Base-by-base conservation (phyloP, 2,888 invertebrate species). In the Rhyacophila evoluta region DNA sequence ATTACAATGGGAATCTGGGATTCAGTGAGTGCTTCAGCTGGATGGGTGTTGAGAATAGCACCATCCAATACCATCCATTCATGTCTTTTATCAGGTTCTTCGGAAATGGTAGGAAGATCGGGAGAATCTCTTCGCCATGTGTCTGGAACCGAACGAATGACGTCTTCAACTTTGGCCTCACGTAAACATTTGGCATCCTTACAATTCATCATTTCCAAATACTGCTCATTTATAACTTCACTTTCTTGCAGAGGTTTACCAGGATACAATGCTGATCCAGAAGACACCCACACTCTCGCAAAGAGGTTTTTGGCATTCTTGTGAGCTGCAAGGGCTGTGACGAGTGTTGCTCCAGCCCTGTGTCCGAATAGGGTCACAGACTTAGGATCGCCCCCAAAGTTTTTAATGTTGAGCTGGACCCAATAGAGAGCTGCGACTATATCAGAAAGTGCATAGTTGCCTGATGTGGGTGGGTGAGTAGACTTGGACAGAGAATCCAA, bases 401-500 rank as follows among this genome's bases (percentile, higher is more conserved):
- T 92, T 77, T 92, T 92, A 69, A 96, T 95, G 85, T 97, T 97
- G 82, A 93, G 86, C 80, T 95, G 91, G 1, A 97, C 92, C 97
- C 97, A 97, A 79, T 92, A 90, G 15, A 97, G 88, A 0, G 93
- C 95, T 0, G 91, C 92, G 11, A 96, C 85, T 79, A 97, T 92
- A 85, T 97, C 97, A 0, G 94, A 94, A 0, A 97, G 90, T 0
- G 94, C 97, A 84, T 96, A 97, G 86, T 97, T 97, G 33, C 97
- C 97, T 0, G 96, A 95, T 0, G 93, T 93, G 29, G 90, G 91
- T 0, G 95, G 94, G 85, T 95, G 93, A 19, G 92, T 91, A 0
- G 92, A 89, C 83, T 93, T 91, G 0, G 94, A 92, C 0, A 96
- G 87, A 1, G 92, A 89, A 78, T 94, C 93, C 3, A 94, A 87